Evolutionary conservation across 2,113 vertebrate species (phyloP).

Genomic region (Micromys minutus): DNA sequence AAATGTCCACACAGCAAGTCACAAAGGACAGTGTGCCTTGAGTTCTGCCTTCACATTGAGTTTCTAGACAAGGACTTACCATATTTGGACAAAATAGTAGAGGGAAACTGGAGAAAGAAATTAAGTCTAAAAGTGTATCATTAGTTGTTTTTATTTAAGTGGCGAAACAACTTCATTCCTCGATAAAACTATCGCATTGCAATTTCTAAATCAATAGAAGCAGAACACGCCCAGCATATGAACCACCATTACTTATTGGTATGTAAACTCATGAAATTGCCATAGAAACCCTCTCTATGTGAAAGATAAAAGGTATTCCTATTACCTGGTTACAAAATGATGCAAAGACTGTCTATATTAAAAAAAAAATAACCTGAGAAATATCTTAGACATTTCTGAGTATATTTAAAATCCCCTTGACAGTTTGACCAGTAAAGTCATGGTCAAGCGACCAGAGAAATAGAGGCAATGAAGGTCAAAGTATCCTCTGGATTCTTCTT

Average conservation of each 20-base stretch:
- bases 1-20: background rate
- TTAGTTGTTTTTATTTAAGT: background rate
- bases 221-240: conserved; percentile 47
- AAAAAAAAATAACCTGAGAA: conserved; percentile 68
- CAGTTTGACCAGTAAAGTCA: too few relatives aligned
- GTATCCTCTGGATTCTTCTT: background rate
- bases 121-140: background rate
- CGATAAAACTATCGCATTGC: conserved; percentile 43
- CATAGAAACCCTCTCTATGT: conserved; percentile 66
- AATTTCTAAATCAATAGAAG: conserved; percentile 27
- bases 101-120: background rate
- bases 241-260: conserved; percentile 68
- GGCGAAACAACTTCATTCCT: conserved; percentile 9
- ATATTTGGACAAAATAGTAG: background rate
- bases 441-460: background rate
- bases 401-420: conserved; percentile 48
- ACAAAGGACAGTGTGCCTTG: background rate
- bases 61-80: background rate
- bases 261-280: conserved; percentile 72
- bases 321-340: conserved; percentile 55
- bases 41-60: background rate
- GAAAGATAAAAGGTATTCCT: conserved; percentile 60
- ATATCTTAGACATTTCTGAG: conserved; percentile 67
- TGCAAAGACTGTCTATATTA: conserved; percentile 71
- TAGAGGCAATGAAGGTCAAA: background rate